Conservation (phyloP, 1,140 invertebrate species). For the Tachypleus tridentatus region DNA sequence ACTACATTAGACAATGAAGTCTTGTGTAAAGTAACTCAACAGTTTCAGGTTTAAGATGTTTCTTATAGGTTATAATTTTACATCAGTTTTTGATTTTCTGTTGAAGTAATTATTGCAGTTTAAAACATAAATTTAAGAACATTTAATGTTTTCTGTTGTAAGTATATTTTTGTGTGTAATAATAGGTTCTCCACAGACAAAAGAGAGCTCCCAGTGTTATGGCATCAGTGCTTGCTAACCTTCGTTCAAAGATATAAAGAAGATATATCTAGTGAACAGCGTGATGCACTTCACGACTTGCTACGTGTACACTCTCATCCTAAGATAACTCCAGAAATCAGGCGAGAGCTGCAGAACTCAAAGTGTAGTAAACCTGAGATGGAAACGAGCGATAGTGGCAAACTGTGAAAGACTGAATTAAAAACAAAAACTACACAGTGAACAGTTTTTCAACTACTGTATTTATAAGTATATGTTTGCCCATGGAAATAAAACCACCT, state of each 20-base stretch:
- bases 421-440: too few relatives aligned
- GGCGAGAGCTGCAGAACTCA: slow-evolving; percentile 67
- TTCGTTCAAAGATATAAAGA: slow-evolving; percentile 93
- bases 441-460: too few relatives aligned
- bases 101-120: neutral
- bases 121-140: neutral
- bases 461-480: too few relatives aligned
- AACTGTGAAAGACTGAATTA: too few relatives aligned
- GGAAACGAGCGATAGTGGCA: neutral
- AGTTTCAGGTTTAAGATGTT: too few relatives aligned
- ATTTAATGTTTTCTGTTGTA: neutral
- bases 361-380: slow-evolving; percentile 54
- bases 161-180: slow-evolving; percentile 3
- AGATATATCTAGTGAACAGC: slow-evolving; percentile 85
- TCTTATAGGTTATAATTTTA: too few relatives aligned
- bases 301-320: slow-evolving; percentile 64
- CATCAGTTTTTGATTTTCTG: neutral
- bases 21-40: too few relatives aligned
- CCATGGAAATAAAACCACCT: too few relatives aligned
- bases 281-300: slow-evolving; percentile 66
- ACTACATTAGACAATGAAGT: too few relatives aligned
- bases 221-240: slow-evolving; percentile 90
- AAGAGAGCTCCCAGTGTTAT: slow-evolving; percentile 79
- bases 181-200: slow-evolving; percentile 68
- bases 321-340: slow-evolving; percentile 68